Evolutionary conservation across 2,113 vertebrate genomes (phyloP).

Genomic region (Fulica atra): DNA sequence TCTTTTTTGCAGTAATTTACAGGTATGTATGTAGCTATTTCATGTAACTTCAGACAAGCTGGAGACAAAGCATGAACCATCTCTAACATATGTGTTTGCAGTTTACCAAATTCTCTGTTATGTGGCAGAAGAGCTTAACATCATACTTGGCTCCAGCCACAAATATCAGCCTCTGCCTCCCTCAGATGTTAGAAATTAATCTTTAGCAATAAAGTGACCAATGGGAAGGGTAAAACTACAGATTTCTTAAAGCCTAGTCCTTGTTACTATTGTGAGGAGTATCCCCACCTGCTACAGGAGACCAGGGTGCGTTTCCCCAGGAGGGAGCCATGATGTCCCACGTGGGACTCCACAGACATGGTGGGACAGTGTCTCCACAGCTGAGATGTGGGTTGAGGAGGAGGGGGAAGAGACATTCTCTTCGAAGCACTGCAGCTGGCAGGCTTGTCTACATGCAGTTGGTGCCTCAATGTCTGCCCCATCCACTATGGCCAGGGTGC

Average conservation of each 20-base stretch:
- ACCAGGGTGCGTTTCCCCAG: not conserved
- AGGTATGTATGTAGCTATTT: not conserved
- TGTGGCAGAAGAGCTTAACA: not conserved
- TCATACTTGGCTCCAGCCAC: not conserved
- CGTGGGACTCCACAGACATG: accelerated
- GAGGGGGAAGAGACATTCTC: not conserved
- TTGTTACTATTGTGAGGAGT: accelerated
- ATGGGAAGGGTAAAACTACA: not conserved
- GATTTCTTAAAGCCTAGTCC: not conserved
- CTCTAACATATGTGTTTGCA: not conserved
- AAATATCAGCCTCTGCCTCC: not conserved
- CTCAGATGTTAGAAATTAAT: not conserved
- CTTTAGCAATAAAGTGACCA: not conserved
- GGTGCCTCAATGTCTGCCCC: not conserved
- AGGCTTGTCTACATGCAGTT: not conserved
- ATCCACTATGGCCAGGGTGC: not conserved
- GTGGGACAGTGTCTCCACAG: not conserved
- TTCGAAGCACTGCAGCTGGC: not conserved
- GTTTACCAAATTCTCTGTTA: not conserved
- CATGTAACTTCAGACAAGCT: not conserved
- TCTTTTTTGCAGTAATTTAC: not conserved
- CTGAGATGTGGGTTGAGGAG: not conserved
- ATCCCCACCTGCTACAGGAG: not conserved
- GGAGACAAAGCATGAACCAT: not conserved
- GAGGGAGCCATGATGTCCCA: not conserved